Evolutionary conservation across 2,113 vertebrate genomes (phyloP).

Genomic region (Poicephalus meyeri): DNA sequence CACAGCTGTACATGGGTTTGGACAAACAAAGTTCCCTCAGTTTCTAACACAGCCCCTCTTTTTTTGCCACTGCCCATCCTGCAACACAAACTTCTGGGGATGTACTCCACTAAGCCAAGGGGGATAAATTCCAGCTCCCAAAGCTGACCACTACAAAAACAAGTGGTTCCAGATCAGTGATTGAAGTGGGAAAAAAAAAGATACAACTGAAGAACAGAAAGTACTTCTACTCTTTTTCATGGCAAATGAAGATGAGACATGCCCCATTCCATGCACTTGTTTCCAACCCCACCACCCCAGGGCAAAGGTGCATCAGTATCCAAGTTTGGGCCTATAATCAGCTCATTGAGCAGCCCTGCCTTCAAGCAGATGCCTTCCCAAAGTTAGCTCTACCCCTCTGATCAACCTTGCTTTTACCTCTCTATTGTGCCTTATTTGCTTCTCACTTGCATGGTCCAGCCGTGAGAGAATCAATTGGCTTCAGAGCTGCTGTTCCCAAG

Average conservation of each 20-base stretch:
- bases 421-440: background rate
- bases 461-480: background rate
- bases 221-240: background rate
- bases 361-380: background rate
- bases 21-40: background rate
- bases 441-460: background rate
- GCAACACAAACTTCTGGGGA: background rate
- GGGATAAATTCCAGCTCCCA: background rate
- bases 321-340: background rate
- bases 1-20: background rate
- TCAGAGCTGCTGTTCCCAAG: background rate
- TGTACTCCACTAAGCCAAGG: background rate
- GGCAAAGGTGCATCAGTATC: background rate
- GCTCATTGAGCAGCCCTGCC: background rate
- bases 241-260: background rate
- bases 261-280: background rate
- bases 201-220: too few species aligned
- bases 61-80: background rate
- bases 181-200: accelerated
- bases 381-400: background rate
- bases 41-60: background rate
- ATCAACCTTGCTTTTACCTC: background rate
- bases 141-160: background rate
- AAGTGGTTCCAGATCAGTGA: background rate
- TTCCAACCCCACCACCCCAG: background rate